A percentile compares a stretch with the other conserved stretches of the same genome.
phyloP scores from a whole-genome alignment of 2,888 invertebrate genomes.

The Belgica antarctica region DNA sequence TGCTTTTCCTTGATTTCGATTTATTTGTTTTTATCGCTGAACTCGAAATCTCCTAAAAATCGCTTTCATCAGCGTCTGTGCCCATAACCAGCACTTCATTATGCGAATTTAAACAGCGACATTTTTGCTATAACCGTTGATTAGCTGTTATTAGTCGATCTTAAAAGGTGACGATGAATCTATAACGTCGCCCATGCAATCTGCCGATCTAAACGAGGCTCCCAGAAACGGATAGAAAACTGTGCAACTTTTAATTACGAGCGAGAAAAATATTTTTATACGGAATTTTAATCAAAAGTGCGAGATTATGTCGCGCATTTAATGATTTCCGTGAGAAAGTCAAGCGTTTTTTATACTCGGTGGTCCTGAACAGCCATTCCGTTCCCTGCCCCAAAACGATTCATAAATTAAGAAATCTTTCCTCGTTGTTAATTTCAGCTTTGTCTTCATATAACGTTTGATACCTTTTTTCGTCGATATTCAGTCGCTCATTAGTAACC shows the following conservation, averaged over 20 bases:
- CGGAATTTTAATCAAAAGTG: slow-evolving; percentile 23
- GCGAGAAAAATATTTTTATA: too few species aligned
- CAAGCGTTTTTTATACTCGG: slow-evolving; percentile 10
- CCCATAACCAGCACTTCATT: slow-evolving; percentile 40
- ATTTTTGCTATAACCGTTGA: slow-evolving; percentile 27
- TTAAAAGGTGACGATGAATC: slow-evolving; percentile 38
- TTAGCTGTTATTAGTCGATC: slow-evolving; percentile 32
- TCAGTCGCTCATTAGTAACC: slow-evolving; percentile 44
- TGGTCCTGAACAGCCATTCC: slow-evolving; percentile 19
- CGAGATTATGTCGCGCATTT: slow-evolving; percentile 16
- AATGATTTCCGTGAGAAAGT: slow-evolving; percentile 42
- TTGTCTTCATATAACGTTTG: slow-evolving; percentile 3
- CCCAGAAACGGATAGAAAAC: not conserved
- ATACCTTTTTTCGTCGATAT: slow-evolving; percentile 27
- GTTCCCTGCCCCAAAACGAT: slow-evolving; percentile 10
- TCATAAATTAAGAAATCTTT: slow-evolving; percentile 40
- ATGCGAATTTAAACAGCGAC: slow-evolving; percentile 38
- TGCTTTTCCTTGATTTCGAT: not conserved
- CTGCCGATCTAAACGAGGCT: not conserved
- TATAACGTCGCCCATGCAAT: slow-evolving; percentile 30
- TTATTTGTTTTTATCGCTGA: slow-evolving; percentile 21
- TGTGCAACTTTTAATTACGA: too few species aligned
- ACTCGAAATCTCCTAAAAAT: slow-evolving; percentile 27
- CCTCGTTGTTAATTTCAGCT: slow-evolving; percentile 19
- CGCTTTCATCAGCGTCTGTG: not conserved